A percentile compares a stretch with the other conserved stretches of the same genome.
Evolutionary conservation across 1,140 invertebrate species (phyloP).

Genomic region (Diorhabda elongata): DNA sequence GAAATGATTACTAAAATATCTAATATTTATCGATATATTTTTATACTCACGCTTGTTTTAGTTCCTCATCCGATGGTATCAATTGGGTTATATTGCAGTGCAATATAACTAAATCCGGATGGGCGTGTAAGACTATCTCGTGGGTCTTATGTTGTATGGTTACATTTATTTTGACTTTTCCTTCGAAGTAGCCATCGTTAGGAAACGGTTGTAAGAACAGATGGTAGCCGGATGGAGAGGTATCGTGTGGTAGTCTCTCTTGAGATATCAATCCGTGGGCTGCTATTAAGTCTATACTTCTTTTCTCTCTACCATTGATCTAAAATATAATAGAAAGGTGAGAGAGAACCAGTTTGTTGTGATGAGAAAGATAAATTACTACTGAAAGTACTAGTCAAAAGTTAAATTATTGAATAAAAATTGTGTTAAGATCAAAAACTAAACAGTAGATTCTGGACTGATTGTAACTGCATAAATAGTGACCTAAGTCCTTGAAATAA

Average conservation of each 20-base stretch:
- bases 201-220: slow-evolving; percentile 59
- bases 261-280: slow-evolving; percentile 56
- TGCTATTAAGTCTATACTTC: slow-evolving; percentile 60
- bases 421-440: too few relatives aligned
- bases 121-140: slow-evolving; percentile 59
- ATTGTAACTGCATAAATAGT: too few relatives aligned
- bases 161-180: slow-evolving; percentile 58
- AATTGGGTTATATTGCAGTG: slow-evolving; percentile 41
- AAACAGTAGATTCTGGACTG: too few relatives aligned
- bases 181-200: slow-evolving; percentile 56
- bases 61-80: slow-evolving; percentile 37
- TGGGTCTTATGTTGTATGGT: slow-evolving; percentile 55
- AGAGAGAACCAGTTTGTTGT: neutral
- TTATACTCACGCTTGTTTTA: slow-evolving; percentile 5
- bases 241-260: slow-evolving; percentile 52
- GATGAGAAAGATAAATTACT: neutral
- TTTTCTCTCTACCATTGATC: slow-evolving; percentile 25
- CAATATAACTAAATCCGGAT: slow-evolving; percentile 55
- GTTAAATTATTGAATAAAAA: neutral
- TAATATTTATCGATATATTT: too few relatives aligned
- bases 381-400: neutral
- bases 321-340: slow-evolving; percentile 9
- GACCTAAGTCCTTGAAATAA: too few relatives aligned
- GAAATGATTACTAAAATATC: too few relatives aligned
- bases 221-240: slow-evolving; percentile 59